These are phyloP conservation scores for Metopia argyrocephala DNA, from an alignment of 2,888 invertebrate genomes.

Conservation along the genomic window DNA sequence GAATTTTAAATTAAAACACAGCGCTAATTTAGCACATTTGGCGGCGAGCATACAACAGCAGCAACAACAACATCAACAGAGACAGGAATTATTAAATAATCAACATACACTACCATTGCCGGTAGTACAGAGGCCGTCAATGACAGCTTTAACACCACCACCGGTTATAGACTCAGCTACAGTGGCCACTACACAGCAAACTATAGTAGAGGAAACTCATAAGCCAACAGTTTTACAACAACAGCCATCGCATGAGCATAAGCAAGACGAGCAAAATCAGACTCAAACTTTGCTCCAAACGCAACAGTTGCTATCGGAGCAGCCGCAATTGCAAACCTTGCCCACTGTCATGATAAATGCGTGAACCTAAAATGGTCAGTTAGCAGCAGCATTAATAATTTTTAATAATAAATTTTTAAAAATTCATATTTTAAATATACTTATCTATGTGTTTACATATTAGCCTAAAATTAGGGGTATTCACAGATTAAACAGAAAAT, in stretches of 20 bases:
- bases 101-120: conserved; percentile 48
- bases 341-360: conserved; percentile 46
- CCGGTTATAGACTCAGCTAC: background rate
- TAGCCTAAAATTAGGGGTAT: background rate
- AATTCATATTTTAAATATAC: no score
- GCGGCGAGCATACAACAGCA: conserved; percentile 60
- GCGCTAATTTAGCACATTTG: conserved; percentile 69
- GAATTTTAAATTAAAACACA: conserved; percentile 72
- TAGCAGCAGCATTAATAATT: background rate
- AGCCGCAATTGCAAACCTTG: conserved; percentile 41
- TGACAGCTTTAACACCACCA: conserved; percentile 1
- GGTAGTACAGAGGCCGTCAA: background rate
- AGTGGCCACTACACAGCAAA: conserved; percentile 12
- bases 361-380: conserved; percentile 42
- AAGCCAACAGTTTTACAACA: conserved; percentile 23
- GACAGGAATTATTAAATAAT: conserved; percentile 50
- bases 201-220: conserved; percentile 19
- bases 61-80: conserved; percentile 36
- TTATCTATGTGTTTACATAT: no score
- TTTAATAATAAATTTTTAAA: no score
- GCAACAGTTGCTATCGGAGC: background rate
- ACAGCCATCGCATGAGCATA: conserved; percentile 14
- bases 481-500: background rate
- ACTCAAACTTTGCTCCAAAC: conserved; percentile 4
- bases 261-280: conserved; percentile 22